phyloP scores from a whole-genome alignment of 2,888 invertebrate genomes.

The Elgonia sp. region DNA sequence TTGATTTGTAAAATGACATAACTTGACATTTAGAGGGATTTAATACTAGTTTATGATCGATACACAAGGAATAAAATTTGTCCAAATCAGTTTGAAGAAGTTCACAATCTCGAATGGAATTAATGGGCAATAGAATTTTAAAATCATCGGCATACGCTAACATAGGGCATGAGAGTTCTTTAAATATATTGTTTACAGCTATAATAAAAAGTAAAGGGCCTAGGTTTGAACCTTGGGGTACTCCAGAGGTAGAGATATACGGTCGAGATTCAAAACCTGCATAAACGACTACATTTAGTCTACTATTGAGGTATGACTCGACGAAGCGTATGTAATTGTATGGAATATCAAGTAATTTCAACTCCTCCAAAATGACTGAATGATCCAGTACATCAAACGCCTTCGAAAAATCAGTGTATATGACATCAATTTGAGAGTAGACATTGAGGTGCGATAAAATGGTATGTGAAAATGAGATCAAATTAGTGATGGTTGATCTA shows the following conservation, averaged over 20 bases:
- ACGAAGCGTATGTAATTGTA: not conserved
- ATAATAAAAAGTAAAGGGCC: conserved; percentile 14
- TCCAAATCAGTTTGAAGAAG: not conserved
- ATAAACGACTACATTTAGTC: not conserved
- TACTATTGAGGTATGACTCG: not conserved
- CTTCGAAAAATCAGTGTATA: conserved; percentile 7
- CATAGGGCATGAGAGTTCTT: not conserved
- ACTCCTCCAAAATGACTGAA: not conserved
- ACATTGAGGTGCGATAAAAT: not conserved
- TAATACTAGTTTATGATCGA: not conserved
- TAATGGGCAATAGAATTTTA: conserved; percentile 9
- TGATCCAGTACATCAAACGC: not conserved
- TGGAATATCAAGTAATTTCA: not conserved
- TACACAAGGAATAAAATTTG: not conserved
- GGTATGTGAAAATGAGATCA: not conserved
- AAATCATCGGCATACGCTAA: conserved; percentile 16
- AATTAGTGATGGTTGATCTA: not conserved
- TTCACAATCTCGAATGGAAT: not conserved
- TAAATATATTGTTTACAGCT: not conserved
- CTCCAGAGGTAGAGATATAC: not conserved
- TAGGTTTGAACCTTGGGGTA: conserved; percentile 12
- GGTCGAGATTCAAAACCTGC: not conserved
- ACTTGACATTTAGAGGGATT: not conserved
- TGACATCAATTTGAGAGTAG: not conserved
- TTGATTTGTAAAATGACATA: not conserved